A percentile compares a stretch with the other conserved stretches of the same genome.
Conservation (phyloP, 2,113 vertebrate genomes). For the Nycticorax nycticorax region DNA sequence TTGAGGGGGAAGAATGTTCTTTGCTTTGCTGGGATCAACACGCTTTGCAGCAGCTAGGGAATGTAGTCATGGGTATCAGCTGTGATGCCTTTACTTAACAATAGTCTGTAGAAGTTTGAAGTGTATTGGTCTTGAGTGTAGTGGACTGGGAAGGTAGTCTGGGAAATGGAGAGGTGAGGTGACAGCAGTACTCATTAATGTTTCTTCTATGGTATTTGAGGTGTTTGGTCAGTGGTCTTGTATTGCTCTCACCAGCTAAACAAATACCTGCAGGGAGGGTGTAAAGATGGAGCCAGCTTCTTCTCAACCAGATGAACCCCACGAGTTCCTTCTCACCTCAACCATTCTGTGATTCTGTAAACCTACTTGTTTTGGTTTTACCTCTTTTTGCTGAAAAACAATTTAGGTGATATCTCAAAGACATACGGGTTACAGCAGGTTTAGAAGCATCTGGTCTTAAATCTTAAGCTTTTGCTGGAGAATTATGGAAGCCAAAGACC, state of each 20-base stretch:
- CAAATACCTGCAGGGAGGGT: background rate
- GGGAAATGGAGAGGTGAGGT: background rate
- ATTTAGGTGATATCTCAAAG: background rate
- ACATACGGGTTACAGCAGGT: background rate
- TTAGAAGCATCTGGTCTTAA: background rate
- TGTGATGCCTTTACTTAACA: background rate
- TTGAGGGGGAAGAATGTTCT: background rate
- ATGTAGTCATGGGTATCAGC: background rate
- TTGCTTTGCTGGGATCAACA: background rate
- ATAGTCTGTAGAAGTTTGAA: background rate
- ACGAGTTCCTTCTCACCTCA: background rate
- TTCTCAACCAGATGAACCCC: background rate
- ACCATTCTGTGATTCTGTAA: background rate
- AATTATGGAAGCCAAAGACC: background rate
- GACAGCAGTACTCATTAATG: background rate
- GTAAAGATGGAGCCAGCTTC: background rate
- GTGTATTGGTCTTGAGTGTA: background rate
- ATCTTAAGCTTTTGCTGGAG: background rate
- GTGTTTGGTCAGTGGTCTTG: background rate
- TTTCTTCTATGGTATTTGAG: background rate
- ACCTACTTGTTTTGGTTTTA: background rate
- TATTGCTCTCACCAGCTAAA: background rate
- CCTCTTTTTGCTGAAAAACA: background rate
- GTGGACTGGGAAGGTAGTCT: background rate
- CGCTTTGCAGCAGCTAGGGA: background rate